Evolutionary conservation across 2,113 vertebrate species (phyloP).

Genomic region (Monopterus albus): DNA sequence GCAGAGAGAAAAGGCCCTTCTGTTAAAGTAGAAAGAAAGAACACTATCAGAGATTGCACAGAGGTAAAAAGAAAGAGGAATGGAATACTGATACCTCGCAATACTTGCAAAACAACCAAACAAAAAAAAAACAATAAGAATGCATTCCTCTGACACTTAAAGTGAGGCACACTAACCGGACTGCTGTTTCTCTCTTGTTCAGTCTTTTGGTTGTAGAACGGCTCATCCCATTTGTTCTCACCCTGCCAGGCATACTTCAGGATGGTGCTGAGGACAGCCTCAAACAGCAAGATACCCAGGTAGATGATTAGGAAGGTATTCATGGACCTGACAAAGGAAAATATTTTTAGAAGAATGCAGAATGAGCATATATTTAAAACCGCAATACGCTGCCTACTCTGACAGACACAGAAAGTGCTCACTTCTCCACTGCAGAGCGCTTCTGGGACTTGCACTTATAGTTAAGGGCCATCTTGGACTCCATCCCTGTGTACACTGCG

Average conservation of each 20-base stretch:
- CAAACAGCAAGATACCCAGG: conserved; percentile 92
- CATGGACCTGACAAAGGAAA: conserved; percentile 89
- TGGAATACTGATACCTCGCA: background rate
- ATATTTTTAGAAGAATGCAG: background rate
- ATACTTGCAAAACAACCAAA: conserved; percentile 14
- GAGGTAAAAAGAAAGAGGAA: background rate
- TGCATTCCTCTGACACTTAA: conserved; percentile 9
- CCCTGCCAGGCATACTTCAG: conserved; percentile 96
- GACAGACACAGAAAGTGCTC: conserved; percentile 56
- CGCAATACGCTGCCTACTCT: background rate
- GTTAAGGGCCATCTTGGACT: conserved; percentile 99
- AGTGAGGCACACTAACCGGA: conserved; percentile 53
- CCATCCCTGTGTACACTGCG: conserved; percentile 98
- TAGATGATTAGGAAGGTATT: conserved; percentile 98
- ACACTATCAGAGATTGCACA: background rate
- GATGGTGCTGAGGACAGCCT: conserved; percentile 96
- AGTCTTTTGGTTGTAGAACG: conserved; percentile 96
- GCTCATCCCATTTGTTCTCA: conserved; percentile 93
- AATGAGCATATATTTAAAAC: background rate
- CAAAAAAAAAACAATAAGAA: conserved; percentile 38
- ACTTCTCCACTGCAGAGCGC: conserved; percentile 98
- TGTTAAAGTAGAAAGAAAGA: too few species aligned
- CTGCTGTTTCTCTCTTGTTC: conserved; percentile 96
- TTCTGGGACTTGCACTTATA: conserved; percentile 99
- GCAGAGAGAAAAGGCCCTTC: background rate